Conservation (phyloP, 2,888 invertebrate species). For the Drosophila sordidula region DNA sequence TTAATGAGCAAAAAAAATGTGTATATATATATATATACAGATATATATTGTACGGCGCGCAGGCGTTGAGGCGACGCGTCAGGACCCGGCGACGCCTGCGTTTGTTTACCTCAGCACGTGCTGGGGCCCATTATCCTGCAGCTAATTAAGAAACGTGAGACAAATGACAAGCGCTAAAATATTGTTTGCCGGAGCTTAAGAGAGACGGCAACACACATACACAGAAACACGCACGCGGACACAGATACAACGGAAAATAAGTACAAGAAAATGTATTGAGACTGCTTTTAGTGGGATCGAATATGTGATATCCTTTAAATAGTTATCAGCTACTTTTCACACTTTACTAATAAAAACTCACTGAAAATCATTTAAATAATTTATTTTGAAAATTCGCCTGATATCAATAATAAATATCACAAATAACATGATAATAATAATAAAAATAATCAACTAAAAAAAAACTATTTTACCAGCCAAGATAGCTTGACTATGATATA, state of each 20-base stretch:
- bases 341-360: too few species aligned
- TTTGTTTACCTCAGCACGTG: constrained; percentile 66
- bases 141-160: constrained; percentile 82
- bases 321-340: background rate
- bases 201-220: background rate
- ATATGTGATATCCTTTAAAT: constrained; percentile 3
- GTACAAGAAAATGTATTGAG: background rate
- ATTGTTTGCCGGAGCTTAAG: constrained; percentile 52
- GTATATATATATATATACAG: background rate
- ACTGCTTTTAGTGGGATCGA: background rate
- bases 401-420: too few species aligned
- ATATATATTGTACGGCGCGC: constrained; percentile 15
- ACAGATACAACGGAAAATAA: background rate
- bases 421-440: too few species aligned
- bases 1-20: constrained; percentile 42
- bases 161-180: constrained; percentile 76
- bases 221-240: background rate
- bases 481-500: too few species aligned
- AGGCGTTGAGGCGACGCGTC: constrained; percentile 35
- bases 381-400: too few species aligned
- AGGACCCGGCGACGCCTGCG: constrained; percentile 12
- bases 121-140: constrained; percentile 64
- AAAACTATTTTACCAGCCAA: too few species aligned
- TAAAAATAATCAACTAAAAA: too few species aligned
- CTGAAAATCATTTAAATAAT: too few species aligned